Base-by-base conservation (phyloP, 1,140 invertebrate genomes). In the Potamilus streckersoni region DNA sequence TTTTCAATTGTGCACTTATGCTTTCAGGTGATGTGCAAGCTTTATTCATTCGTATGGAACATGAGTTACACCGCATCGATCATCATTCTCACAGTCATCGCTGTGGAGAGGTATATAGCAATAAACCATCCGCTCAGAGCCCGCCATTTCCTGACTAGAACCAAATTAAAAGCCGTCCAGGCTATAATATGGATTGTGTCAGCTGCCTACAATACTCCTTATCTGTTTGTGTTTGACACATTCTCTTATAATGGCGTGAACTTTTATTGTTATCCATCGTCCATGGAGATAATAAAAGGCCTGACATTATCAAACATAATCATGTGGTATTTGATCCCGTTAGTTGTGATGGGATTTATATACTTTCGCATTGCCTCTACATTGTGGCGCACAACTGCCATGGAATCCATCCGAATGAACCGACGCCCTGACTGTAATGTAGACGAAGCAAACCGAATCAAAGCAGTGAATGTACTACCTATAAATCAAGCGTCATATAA, bases 341-440 rank as follows among this genome's bases (percentile, higher is more conserved):
- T 97, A 27, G 85, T 93, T 16, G 92, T 95, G 49, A 96, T 97
- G 74, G 93, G 95, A 64, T 95, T 94, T 85, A 95, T 95, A 84
- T 97, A 97, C 80, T 93, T 93, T 0, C 94, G 94, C 49, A 97
- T 97, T 65, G 82, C 86, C 1, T 72, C 79, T 19, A 80, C 81
- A 0, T 91, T 97, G 68, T 94, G 92, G 87, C 71, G 76, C 49
- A 83, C 79, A 17, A 56, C 68, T n/a, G 69, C 71, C 20, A 64
- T 76, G 12, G 38, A 49, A 49, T 49, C 38, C 38, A 49, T 49
- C 38, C 6, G 38, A 49, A 49, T 49, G 38, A 49, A 49, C 0
- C 38, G 2, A 11, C 11, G 38, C 38, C 38, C 38, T 49, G 38
- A 8, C 4, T 49, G 4, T 49, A 6, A 49, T 11, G 11, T 11